phyloP scores from a whole-genome alignment of 2,113 vertebrate genomes.

The Sapayoa aenigma region DNA sequence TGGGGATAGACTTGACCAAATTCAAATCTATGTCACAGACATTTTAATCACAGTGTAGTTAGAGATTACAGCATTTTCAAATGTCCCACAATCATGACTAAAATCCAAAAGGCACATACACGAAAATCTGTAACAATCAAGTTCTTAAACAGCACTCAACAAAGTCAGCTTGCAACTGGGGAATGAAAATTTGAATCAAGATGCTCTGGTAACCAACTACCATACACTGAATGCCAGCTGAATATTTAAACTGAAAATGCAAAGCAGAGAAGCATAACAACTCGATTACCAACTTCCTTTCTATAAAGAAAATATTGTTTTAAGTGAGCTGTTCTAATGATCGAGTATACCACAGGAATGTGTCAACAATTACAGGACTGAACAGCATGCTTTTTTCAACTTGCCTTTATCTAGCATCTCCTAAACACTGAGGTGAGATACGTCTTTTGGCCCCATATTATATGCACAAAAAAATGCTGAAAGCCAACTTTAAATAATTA shows the following conservation, averaged over 20 bases:
- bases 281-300: constrained; percentile 49
- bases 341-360: constrained; percentile 50
- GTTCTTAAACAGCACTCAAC: constrained; percentile 6
- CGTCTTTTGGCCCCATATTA: neutral
- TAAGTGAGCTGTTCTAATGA: constrained; percentile 52
- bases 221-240: neutral
- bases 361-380: constrained; percentile 35
- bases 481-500: constrained; percentile 13
- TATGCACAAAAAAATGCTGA: neutral
- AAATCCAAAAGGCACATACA: constrained; percentile 15
- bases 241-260: constrained; percentile 19
- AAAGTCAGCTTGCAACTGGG: constrained; percentile 33
- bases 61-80: constrained; percentile 16
- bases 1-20: neutral
- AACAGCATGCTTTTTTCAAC: neutral
- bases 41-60: constrained; percentile 29
- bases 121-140: constrained; percentile 33
- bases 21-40: neutral
- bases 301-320: constrained; percentile 64
- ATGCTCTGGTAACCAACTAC: constrained; percentile 36
- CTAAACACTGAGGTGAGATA: neutral
- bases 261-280: constrained; percentile 58
- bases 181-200: constrained; percentile 57
- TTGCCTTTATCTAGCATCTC: constrained; percentile 35
- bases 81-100: neutral